Evolutionary conservation across 2,888 invertebrate genomes (phyloP), one percentile per base, ranked within the genome.

Genomic region (Phymatocera aterrima): DNA sequence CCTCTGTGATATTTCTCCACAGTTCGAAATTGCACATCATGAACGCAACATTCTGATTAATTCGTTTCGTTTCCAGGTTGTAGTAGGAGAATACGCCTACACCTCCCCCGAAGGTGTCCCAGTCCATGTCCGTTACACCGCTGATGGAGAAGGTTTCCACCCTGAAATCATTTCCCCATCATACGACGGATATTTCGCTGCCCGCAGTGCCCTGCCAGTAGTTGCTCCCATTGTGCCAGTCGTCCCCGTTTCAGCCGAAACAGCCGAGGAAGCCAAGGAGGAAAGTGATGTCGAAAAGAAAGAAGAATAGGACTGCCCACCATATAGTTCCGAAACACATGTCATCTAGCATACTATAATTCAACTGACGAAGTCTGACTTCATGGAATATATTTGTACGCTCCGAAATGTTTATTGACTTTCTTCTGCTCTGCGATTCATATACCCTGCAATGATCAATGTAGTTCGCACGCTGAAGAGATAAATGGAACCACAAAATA

Each of bases 71-170:
- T 84, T 85, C 65, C 90, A 95, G 93, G 95, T 95, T 1, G 95
- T 95, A 1, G 94, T 95, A 88, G 96, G 96, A 60, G 94, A 94
- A 54, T 95, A 94, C 87, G 93, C 95, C 0, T 96, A 96, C 87
- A 93, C 95, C 4, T 93, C 95, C 0, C 95, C 96, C 0, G 96
- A 96, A 83, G 94, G 94, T 81, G 94, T 93, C 15, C 95, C 95
- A 1, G 94, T 95, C 80, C 93, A 93, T 81, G 92, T 95, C 10
- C 93, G 92, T 48, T 96, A 95, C 84, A 92, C 95, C 21, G 95
- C 95, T 24, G 96, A 96, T 88, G 96, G 96, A 91, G 95, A 95
- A 87, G 96, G 96, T 79, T 96, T 95, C 91, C 93, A 94, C 86
- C 95, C 96, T 12, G 93, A 93, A 84, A 96, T n/a, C n/a, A n/a